phyloP scores from a whole-genome alignment of 1,140 invertebrate genomes.

The Halyomorpha halys region DNA sequence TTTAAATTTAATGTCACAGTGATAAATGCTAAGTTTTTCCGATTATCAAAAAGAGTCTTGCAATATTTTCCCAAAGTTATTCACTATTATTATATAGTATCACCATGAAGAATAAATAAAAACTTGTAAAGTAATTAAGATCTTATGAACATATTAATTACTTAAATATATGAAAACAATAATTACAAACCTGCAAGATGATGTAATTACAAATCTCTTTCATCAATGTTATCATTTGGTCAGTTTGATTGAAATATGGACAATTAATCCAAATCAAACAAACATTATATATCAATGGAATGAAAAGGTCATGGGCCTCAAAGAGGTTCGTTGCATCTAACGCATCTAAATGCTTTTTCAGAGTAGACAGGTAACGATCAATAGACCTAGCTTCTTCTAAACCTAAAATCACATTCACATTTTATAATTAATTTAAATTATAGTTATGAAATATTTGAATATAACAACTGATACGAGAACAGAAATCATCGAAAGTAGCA shows the following conservation, averaged over 20 bases:
- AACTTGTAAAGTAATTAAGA: too few relatives aligned
- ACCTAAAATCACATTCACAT: conserved; percentile 35
- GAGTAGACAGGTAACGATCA: conserved; percentile 49
- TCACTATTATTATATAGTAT: too few relatives aligned
- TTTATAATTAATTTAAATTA: background rate
- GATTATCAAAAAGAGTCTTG: too few relatives aligned
- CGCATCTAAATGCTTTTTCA: conserved; percentile 51
- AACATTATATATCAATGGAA: conserved; percentile 59
- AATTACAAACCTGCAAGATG: conserved; percentile 48
- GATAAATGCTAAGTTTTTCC: too few relatives aligned
- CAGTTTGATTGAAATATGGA: conserved; percentile 65
- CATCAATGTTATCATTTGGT: conserved; percentile 58
- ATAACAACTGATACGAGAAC: too few relatives aligned
- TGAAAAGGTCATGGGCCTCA: conserved; percentile 48
- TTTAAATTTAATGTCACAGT: too few relatives aligned
- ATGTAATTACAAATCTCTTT: conserved; percentile 67
- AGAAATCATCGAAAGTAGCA: too few relatives aligned
- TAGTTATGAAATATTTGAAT: too few relatives aligned
- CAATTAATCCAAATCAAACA: conserved; percentile 76
- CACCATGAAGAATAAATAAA: too few relatives aligned
- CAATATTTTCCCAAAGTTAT: too few relatives aligned
- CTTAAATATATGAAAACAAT: too few relatives aligned
- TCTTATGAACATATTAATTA: too few relatives aligned
- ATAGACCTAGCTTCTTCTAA: conserved; percentile 53
- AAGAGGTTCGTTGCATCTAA: conserved; percentile 59